Evolutionary conservation across 2,797 vertebrate species (phyloP).

Genomic region (Mallotus villosus): DNA sequence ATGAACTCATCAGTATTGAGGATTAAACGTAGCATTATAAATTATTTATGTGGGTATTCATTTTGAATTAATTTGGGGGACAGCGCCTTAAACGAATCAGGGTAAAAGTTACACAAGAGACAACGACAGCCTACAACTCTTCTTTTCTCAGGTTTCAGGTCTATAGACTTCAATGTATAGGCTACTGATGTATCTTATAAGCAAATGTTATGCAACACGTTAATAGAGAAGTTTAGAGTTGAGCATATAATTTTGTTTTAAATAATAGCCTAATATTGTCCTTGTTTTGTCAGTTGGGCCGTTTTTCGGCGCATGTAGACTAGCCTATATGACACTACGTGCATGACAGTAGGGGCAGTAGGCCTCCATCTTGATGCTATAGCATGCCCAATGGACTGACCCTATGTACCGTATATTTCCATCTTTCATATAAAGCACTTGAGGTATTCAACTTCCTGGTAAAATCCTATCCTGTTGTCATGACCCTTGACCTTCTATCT

Average conservation of each 20-base stretch:
- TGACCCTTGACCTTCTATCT: background rate
- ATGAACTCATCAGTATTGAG: slow-evolving; percentile 54
- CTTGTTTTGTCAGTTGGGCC: slow-evolving; percentile 2
- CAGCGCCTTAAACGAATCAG: slow-evolving; percentile 74
- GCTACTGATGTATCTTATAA: slow-evolving; percentile 28
- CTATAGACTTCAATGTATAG: slow-evolving; percentile 39
- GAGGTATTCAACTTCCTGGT: slow-evolving; percentile 12
- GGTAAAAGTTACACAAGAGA: slow-evolving; percentile 32
- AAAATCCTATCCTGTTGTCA: slow-evolving; percentile 9
- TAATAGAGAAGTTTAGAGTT: slow-evolving; percentile 20
- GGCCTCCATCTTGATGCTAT: slow-evolving; percentile 14
- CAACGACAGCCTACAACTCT: slow-evolving; percentile 56
- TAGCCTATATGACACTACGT: background rate
- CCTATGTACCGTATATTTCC: background rate
- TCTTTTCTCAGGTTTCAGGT: slow-evolving; percentile 67
- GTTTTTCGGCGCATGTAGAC: slow-evolving; percentile 20
- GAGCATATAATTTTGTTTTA: slow-evolving; percentile 25
- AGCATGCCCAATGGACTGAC: slow-evolving; percentile 7
- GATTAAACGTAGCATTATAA: slow-evolving; percentile 39
- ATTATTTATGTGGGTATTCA: slow-evolving; percentile 63
- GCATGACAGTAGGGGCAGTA: background rate
- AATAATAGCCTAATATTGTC: slow-evolving; percentile 13
- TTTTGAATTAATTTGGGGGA: slow-evolving; percentile 39
- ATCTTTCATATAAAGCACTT: slow-evolving; percentile 16
- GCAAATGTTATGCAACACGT: slow-evolving; percentile 49